Evolutionary conservation across 1,140 invertebrate species (phyloP), one percentile per base, ranked within the genome.

Genomic region (Campoletis sonorensis): DNA sequence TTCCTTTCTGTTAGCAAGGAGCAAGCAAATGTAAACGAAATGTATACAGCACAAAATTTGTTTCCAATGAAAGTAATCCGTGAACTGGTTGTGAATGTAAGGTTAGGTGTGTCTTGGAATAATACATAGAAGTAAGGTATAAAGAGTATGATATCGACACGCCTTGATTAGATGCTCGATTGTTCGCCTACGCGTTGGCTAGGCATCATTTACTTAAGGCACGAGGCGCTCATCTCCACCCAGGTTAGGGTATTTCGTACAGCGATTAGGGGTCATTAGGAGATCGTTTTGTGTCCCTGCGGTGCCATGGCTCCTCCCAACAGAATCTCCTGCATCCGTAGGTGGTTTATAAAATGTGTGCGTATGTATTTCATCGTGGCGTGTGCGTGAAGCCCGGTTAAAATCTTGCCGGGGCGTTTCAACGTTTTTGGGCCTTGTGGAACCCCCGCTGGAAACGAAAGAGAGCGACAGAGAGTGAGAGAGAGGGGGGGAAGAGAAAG

Each of bases 231-330:
- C 67, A 33, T 33, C 30, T 70, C 30, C 67, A 33, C 21, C 72
- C 0, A 49, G 15, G 87, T 88, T 88, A 88, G 85, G 82, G 84
- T 82, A 87, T 87, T 84, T 82, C 80, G 81, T 72, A 58, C 71
- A 64, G 51, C 84, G 87, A 88, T 88, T 87, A 88, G 83, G 86
- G 87, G 87, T 88, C 88, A 88, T 88, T 88, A 88, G 87, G 84
- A 86, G 79, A 81, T 37, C 64, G 72, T 40, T 79, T 81, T 85
- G 84, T 85, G 86, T 88, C 86, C 86, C 87, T 86, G 85, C 27
- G 72, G 26, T 87, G 84, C 82, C 83, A 81, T 80, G 16, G 73
- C 84, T 84, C 81, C 79, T 81, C 83, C 83, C 82, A 61, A 81
- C 79, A 61, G 81, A 83, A 81, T 83, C 81, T 77, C 30, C 70